These are phyloP conservation scores for Dunckerocampus dactyliophorus DNA, from an alignment of 2,113 vertebrate genomes.

Conservation along the genomic window DNA sequence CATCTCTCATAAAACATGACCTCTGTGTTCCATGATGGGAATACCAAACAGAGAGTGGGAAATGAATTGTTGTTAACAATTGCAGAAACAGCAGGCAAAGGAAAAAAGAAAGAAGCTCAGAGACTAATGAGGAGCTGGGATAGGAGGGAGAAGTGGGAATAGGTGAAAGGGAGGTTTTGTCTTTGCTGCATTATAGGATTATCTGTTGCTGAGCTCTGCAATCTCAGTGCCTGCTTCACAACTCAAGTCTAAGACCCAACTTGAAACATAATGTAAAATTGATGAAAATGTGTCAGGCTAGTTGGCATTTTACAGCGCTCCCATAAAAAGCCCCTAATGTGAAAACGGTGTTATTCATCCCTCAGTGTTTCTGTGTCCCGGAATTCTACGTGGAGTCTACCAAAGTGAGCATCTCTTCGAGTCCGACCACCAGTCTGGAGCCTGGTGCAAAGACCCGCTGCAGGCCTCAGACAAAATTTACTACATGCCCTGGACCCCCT, in stretches of 20 bases:
- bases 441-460: slow-evolving; percentile 98
- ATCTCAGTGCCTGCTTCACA: slow-evolving; percentile 43
- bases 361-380: slow-evolving; percentile 96
- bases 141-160: slow-evolving; percentile 45
- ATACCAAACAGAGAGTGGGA: slow-evolving; percentile 44
- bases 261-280: slow-evolving; percentile 33
- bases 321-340: slow-evolving; percentile 16
- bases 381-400: slow-evolving; percentile 92
- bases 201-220: slow-evolving; percentile 47
- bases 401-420: slow-evolving; percentile 98
- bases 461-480: slow-evolving; percentile 99
- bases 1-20: slow-evolving; percentile 62
- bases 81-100: slow-evolving; percentile 58
- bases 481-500: slow-evolving; percentile 99
- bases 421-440: slow-evolving; percentile 96
- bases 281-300: slow-evolving; percentile 23
- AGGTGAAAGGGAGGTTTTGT: slow-evolving; percentile 35
- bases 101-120: slow-evolving; percentile 54
- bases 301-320: slow-evolving; percentile 20
- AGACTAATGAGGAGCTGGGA: slow-evolving; percentile 58
- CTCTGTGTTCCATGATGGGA: slow-evolving; percentile 58
- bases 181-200: slow-evolving; percentile 42
- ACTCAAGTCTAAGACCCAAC: slow-evolving; percentile 38
- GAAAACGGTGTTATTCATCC: slow-evolving; percentile 22
- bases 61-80: slow-evolving; percentile 66